Percentiles rank a stretch among this genome's conserved stretches.
Evolutionary conservation across 2,797 vertebrate genomes (phyloP).

Genomic region (Phrynocephalus forsythii): DNA sequence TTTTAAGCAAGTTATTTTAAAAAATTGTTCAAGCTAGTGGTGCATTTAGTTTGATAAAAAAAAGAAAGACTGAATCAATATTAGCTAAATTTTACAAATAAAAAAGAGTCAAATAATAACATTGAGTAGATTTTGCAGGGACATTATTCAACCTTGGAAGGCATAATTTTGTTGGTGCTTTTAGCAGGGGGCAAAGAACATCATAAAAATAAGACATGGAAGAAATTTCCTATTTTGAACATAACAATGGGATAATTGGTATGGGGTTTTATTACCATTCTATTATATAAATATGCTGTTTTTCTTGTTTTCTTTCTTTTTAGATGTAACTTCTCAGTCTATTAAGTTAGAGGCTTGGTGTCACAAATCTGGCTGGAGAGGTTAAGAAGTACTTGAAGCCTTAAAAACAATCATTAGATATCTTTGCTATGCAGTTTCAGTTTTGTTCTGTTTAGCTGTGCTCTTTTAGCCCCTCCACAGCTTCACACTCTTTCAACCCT

Average conservation of each 20-base stretch:
- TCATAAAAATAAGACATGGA: slow-evolving; percentile 77
- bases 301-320: slow-evolving; percentile 59
- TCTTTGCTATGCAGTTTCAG: slow-evolving; percentile 34
- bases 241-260: slow-evolving; percentile 76
- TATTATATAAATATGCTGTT: slow-evolving; percentile 66
- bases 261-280: slow-evolving; percentile 75
- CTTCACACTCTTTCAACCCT: background rate
- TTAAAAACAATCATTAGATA: background rate
- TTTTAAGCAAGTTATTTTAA: slow-evolving; percentile 73
- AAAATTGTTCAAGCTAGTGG: slow-evolving; percentile 73
- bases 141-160: slow-evolving; percentile 75
- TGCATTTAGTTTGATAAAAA: slow-evolving; percentile 78
- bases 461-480: background rate
- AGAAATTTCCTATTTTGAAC: slow-evolving; percentile 77
- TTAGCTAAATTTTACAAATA: slow-evolving; percentile 79
- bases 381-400: slow-evolving; percentile 33
- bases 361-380: slow-evolving; percentile 27
- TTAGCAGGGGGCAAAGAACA: slow-evolving; percentile 74
- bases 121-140: slow-evolving; percentile 70
- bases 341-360: slow-evolving; percentile 62
- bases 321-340: slow-evolving; percentile 63
- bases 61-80: slow-evolving; percentile 69
- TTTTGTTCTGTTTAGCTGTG: slow-evolving; percentile 31
- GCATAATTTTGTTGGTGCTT: slow-evolving; percentile 76
- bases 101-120: slow-evolving; percentile 74